Percentiles rank a stretch among this genome's conserved stretches.
phyloP scores from a whole-genome alignment of 2,888 invertebrate genomes.

The Drosophila mulleri region DNA sequence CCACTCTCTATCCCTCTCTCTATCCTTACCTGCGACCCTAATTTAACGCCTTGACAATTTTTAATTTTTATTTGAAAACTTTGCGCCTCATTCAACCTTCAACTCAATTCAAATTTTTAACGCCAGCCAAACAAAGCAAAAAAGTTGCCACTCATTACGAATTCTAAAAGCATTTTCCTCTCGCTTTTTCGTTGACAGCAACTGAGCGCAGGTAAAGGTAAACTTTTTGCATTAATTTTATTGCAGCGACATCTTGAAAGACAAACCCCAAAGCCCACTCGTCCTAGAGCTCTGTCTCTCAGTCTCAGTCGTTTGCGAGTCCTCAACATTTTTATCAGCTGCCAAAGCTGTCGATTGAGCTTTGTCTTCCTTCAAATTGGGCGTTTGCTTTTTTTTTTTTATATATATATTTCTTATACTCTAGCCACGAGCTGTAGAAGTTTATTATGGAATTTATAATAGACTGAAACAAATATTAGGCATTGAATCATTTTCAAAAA shows the following conservation, averaged over 20 bases:
- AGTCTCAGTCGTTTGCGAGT: background rate
- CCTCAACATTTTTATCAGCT: constrained; percentile 50
- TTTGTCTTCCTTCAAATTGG: constrained; percentile 59
- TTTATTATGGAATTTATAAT: background rate
- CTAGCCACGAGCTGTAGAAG: background rate
- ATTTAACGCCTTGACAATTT: constrained; percentile 81
- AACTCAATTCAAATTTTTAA: constrained; percentile 60
- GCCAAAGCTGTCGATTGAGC: constrained; percentile 79
- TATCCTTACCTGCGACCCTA: constrained; percentile 70
- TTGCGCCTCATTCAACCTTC: constrained; percentile 59
- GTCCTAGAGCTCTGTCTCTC: constrained; percentile 21
- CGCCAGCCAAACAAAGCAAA: constrained; percentile 31
- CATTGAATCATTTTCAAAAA: too few relatives aligned
- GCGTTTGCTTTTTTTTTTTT: constrained; percentile 18
- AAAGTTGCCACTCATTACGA: constrained; percentile 66
- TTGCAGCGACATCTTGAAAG: constrained; percentile 75
- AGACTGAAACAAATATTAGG: background rate
- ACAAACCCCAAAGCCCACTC: constrained; percentile 55
- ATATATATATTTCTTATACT: background rate
- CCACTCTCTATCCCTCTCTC: constrained; percentile 9
- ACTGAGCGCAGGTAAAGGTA: constrained; percentile 43
- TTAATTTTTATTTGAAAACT: constrained; percentile 81
- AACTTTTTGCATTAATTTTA: constrained; percentile 80
- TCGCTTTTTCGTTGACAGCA: constrained; percentile 26
- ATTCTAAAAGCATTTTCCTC: constrained; percentile 62